Evolutionary conservation across 2,888 invertebrate species (phyloP).

Genomic region (Lypha dubia): DNA sequence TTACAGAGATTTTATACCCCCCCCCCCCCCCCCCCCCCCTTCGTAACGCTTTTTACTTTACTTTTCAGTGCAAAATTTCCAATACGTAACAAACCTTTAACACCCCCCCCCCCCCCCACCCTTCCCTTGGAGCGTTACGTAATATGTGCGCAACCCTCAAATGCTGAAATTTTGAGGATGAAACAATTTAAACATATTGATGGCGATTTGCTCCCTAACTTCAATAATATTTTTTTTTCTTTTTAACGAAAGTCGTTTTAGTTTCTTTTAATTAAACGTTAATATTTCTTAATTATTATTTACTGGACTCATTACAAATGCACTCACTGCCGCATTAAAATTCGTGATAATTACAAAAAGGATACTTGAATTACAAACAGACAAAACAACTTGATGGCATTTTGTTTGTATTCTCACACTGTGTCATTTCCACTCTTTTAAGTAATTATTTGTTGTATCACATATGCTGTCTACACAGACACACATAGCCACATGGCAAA

Average conservation of each 20-base stretch:
- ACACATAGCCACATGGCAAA: background rate
- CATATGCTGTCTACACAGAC: background rate
- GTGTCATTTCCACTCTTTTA: background rate
- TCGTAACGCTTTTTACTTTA: too few relatives aligned
- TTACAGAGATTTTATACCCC: too few relatives aligned
- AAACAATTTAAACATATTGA: too few relatives aligned
- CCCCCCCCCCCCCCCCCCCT: too few relatives aligned
- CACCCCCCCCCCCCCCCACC: too few relatives aligned
- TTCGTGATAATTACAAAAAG: slow-evolving; percentile 28
- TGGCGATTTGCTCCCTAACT: too few relatives aligned
- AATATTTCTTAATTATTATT: slow-evolving; percentile 47
- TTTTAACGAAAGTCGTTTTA: too few relatives aligned
- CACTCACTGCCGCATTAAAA: slow-evolving; percentile 25
- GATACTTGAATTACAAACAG: background rate
- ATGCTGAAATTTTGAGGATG: too few relatives aligned
- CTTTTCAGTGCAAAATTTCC: too few relatives aligned
- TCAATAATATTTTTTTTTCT: background rate
- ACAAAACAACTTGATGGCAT: slow-evolving; percentile 1
- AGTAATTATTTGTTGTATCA: slow-evolving; percentile 5
- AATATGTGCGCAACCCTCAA: too few relatives aligned
- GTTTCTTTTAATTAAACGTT: background rate
- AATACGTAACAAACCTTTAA: too few relatives aligned
- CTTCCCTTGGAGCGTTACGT: too few relatives aligned
- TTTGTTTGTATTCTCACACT: slow-evolving; percentile 23
- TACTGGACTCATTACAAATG: slow-evolving; percentile 31